Evolutionary conservation across 2,888 invertebrate species (phyloP).

Genomic region (Meghimatium bilineatum): DNA sequence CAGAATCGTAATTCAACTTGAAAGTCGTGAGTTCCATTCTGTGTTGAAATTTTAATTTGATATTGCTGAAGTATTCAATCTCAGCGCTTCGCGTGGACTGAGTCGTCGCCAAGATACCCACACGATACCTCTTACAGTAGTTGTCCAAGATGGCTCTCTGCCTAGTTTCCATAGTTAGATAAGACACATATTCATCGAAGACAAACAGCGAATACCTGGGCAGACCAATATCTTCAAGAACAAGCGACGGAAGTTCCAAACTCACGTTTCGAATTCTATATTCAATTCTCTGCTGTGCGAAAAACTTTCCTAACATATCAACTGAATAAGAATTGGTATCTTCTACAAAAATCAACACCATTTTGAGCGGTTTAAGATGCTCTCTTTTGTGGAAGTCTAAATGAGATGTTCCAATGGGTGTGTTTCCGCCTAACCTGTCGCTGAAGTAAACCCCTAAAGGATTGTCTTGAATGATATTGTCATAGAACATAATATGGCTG

Average conservation of each 20-base stretch:
- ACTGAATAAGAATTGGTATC: background rate
- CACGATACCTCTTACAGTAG: slow-evolving; percentile 95
- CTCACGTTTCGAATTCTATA: background rate
- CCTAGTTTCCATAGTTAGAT: slow-evolving; percentile 97
- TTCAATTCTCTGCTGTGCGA: slow-evolving; percentile 31
- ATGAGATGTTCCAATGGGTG: background rate
- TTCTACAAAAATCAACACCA: slow-evolving; percentile 29
- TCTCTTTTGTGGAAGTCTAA: background rate
- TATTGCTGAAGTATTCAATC: slow-evolving; percentile 85
- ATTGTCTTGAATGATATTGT: slow-evolving; percentile 2
- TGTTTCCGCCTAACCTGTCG: slow-evolving; percentile 3
- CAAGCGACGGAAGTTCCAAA: background rate
- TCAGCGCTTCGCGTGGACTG: slow-evolving; percentile 59
- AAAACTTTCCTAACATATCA: background rate
- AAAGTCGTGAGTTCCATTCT: slow-evolving; percentile 70
- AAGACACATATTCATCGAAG: slow-evolving; percentile 96
- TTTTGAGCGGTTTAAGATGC: background rate
- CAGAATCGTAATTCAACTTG: slow-evolving; percentile 65
- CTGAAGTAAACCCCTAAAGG: slow-evolving; percentile 18
- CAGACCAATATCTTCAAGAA: background rate
- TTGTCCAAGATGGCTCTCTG: slow-evolving; percentile 96
- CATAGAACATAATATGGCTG: background rate
- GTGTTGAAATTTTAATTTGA: slow-evolving; percentile 87
- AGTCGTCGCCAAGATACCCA: slow-evolving; percentile 92
- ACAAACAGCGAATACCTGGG: slow-evolving; percentile 85